Conservation (phyloP, 30 jellyfish, hydroid and myxozoan genomes). For the Pseudorhiza aurosa region DNA sequence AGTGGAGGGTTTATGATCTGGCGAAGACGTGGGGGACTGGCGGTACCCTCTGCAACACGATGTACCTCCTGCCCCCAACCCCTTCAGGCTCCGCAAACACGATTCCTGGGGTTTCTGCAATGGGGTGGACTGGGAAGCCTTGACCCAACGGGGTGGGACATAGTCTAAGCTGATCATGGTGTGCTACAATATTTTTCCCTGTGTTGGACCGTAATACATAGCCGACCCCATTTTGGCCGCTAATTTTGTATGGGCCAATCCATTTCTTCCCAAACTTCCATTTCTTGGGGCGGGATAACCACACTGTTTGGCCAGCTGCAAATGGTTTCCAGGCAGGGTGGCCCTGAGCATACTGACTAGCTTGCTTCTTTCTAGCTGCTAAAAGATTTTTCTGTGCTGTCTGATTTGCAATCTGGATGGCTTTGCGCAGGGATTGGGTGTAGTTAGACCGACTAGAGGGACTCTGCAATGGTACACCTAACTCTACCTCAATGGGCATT, state of each 20-base stretch:
- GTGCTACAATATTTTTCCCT: too few species aligned
- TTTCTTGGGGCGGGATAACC: constrained; percentile 62
- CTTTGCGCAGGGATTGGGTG: constrained; percentile 45
- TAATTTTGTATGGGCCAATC: constrained; percentile 53
- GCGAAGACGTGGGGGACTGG: too few species aligned
- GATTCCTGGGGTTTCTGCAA: too few species aligned
- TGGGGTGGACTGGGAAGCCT: too few species aligned
- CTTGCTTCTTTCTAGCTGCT: constrained; percentile 6
- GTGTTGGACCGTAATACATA: constrained; percentile 29
- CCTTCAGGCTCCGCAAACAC: too few species aligned
- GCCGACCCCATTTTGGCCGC: constrained; percentile 40
- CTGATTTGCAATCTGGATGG: constrained; percentile 25
- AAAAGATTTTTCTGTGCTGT: constrained; percentile 34
- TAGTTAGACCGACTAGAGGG: constrained; percentile 50
- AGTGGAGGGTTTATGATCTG: too few species aligned
- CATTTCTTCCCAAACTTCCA: constrained; percentile 51
- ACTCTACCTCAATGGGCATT: constrained; percentile 42
- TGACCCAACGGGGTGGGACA: too few species aligned
- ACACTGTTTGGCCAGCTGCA: constrained; percentile 41
- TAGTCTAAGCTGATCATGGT: too few species aligned
- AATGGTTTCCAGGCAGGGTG: constrained; percentile 40
- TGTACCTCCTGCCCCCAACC: too few species aligned
- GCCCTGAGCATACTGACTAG: constrained; percentile 16
- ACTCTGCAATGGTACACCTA: constrained; percentile 23
- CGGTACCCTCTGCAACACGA: too few species aligned